Conservation (phyloP, 2,113 vertebrate species). For the Hucho hucho region DNA sequence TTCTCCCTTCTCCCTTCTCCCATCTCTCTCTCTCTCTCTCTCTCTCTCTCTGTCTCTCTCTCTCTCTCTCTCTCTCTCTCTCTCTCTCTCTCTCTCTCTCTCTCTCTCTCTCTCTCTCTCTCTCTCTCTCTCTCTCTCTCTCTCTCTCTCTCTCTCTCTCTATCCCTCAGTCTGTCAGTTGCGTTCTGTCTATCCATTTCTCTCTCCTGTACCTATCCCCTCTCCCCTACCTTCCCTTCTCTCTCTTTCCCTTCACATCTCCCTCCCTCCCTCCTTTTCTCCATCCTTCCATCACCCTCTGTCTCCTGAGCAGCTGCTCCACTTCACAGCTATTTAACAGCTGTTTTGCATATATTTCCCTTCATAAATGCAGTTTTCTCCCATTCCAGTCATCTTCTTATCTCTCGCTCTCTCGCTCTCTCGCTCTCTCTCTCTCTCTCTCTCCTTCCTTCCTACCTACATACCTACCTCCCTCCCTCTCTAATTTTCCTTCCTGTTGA, state of each 20-base stretch:
- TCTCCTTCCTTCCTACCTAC: background rate
- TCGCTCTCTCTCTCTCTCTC: background rate
- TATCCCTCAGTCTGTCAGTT: background rate
- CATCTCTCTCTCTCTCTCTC: background rate
- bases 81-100: no score
- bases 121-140: no score
- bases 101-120: no score
- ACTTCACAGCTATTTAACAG: slow-evolving; percentile 58
- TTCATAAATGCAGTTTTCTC: slow-evolving; percentile 53
- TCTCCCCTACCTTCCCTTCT: no score
- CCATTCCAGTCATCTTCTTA: background rate
- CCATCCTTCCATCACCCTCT: background rate
- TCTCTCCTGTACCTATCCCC: no score
- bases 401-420: background rate
- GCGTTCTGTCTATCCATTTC: no score
- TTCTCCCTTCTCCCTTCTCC: background rate
- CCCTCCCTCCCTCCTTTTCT: background rate
- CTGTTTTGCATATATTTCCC: slow-evolving; percentile 68
- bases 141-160: no score
- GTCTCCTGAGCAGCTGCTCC: slow-evolving; percentile 49
- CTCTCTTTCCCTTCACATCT: no score
- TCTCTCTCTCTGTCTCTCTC: no score
- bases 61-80: no score
- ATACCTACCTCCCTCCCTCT: slow-evolving; percentile 1
- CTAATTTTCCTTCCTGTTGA: slow-evolving; percentile 28